A percentile compares a stretch with the other conserved stretches of the same genome.
Conservation (phyloP, 1,140 invertebrate species). For the Olivierus martensii region DNA sequence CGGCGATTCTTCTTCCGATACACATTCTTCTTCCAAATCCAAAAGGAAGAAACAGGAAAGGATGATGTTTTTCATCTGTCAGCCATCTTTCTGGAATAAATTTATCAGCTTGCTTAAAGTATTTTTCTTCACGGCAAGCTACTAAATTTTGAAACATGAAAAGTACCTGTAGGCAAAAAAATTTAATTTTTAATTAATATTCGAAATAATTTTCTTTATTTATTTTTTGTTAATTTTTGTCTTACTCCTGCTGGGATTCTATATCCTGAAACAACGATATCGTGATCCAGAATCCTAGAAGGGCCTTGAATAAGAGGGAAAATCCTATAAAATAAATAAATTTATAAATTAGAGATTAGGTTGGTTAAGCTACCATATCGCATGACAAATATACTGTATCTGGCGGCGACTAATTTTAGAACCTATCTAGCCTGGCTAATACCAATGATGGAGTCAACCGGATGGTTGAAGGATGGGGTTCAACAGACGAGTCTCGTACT, state of each 20-base stretch:
- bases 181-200: not conserved
- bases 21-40: constrained; percentile 70
- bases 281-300: constrained; percentile 11
- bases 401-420: too few species aligned
- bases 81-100: constrained; percentile 60
- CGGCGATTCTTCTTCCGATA: constrained; percentile 63
- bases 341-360: too few species aligned
- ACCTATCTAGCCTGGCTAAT: too few species aligned
- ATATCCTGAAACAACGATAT: constrained; percentile 19
- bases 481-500: too few species aligned
- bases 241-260: constrained; percentile 18
- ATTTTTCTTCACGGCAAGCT: constrained; percentile 9
- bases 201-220: too few species aligned
- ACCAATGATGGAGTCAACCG: too few species aligned
- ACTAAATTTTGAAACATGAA: constrained; percentile 22
- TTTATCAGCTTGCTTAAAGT: constrained; percentile 17
- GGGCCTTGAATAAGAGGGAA: constrained; percentile 12
- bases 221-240: too few species aligned
- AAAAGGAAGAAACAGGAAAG: constrained; percentile 64
- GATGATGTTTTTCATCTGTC: constrained; percentile 40
- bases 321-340: too few species aligned
- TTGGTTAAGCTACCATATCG: too few species aligned
- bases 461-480: too few species aligned
- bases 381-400: too few species aligned
- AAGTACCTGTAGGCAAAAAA: constrained; percentile 14